Percentiles rank a stretch among this genome's conserved stretches.
These are phyloP conservation scores for Ceyx cyanopectus DNA, from an alignment of 2,113 vertebrate genomes.

Conservation along the genomic window DNA sequence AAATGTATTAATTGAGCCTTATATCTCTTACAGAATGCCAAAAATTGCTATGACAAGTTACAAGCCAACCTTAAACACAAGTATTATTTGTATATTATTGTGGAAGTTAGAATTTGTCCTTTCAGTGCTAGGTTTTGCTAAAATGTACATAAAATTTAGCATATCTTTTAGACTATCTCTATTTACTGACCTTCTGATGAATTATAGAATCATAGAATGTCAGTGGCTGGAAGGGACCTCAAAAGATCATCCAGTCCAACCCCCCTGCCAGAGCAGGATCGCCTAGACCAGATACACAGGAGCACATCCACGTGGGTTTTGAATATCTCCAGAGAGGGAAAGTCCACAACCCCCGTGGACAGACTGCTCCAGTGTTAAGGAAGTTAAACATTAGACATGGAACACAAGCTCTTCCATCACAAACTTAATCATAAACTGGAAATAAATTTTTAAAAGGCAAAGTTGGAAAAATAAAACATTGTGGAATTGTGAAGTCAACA, in stretches of 20 bases:
- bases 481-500: background rate
- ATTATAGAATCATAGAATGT: background rate
- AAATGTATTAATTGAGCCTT: background rate
- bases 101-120: background rate
- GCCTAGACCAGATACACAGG: no score
- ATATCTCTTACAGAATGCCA: background rate
- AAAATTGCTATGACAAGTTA: background rate
- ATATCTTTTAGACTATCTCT: background rate
- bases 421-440: background rate
- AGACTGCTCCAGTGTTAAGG: background rate
- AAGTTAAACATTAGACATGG: background rate
- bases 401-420: background rate
- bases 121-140: background rate
- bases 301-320: background rate
- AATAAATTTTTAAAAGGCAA: background rate
- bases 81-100: no score
- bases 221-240: no score
- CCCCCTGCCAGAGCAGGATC: no score
- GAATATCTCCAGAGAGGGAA: background rate
- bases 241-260: background rate
- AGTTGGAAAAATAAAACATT: background rate
- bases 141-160: background rate
- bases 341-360: no score
- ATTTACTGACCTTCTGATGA: background rate
- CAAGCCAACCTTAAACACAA: background rate